phyloP scores from a whole-genome alignment of 2,888 invertebrate species.

The Trachelus tabidus region DNA sequence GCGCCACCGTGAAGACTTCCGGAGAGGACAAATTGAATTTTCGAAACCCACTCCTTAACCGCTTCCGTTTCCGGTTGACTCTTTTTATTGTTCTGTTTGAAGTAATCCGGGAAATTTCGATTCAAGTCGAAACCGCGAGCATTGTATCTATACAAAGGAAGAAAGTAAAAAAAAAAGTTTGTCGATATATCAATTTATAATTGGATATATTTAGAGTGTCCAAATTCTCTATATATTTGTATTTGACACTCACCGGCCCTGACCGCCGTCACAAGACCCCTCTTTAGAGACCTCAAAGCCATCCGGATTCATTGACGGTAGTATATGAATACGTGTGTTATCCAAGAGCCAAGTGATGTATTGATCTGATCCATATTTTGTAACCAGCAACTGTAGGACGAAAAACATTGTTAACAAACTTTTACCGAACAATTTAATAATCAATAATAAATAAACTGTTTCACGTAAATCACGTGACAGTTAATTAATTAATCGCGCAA shows the following conservation, averaged over 20 bases:
- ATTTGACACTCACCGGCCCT: slow-evolving; percentile 76
- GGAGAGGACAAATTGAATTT: slow-evolving; percentile 92
- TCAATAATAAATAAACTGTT: background rate
- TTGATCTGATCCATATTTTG: slow-evolving; percentile 83
- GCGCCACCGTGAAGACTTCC: slow-evolving; percentile 96
- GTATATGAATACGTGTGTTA: slow-evolving; percentile 94
- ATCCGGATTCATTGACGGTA: slow-evolving; percentile 99
- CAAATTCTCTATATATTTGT: background rate
- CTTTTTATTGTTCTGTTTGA: slow-evolving; percentile 87
- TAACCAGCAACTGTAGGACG: slow-evolving; percentile 79
- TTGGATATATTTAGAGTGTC: background rate
- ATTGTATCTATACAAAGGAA: slow-evolving; percentile 75
- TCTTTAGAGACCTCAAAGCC: slow-evolving; percentile 94
- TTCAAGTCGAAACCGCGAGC: slow-evolving; percentile 91
- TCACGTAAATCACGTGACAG: background rate
- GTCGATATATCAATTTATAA: background rate
- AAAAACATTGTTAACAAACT: background rate
- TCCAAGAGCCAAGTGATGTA: slow-evolving; percentile 92
- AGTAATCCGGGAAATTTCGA: slow-evolving; percentile 96
- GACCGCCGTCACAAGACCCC: slow-evolving; percentile 87
- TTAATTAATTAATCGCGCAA: background rate
- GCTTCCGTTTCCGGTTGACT: slow-evolving; percentile 96
- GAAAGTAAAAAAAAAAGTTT: slow-evolving; percentile 6
- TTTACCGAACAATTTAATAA: background rate
- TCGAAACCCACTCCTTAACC: slow-evolving; percentile 93